Conservation (phyloP, 1,140 invertebrate genomes). For the Cardiocondyla obscurior region DNA sequence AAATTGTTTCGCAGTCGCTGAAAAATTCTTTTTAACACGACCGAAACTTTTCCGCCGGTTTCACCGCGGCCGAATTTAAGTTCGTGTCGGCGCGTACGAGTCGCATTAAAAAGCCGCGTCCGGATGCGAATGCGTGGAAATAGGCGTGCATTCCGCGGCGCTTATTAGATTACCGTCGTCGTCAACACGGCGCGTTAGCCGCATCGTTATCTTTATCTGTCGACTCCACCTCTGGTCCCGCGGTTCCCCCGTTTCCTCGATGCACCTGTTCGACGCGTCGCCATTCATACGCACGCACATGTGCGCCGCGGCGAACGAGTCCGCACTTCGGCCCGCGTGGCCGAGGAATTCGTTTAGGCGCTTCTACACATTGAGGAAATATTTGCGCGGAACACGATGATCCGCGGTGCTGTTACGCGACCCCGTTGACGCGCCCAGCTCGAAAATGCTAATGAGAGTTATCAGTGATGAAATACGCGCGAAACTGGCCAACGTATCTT, state of each 20-base stretch:
- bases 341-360: background rate
- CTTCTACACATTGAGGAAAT: background rate
- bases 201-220: slow-evolving; percentile 66
- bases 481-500: background rate
- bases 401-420: background rate
- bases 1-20: too few relatives aligned
- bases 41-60: too few relatives aligned
- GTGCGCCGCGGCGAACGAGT: slow-evolving; percentile 7
- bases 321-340: background rate
- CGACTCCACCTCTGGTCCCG: background rate
- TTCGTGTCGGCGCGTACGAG: background rate
- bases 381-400: background rate
- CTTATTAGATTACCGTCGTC: slow-evolving; percentile 63
- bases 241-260: background rate
- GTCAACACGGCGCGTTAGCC: slow-evolving; percentile 45
- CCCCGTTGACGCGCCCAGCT: background rate
- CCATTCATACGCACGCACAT: slow-evolving; percentile 40
- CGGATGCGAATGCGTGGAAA: slow-evolving; percentile 44
- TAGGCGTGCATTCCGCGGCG: slow-evolving; percentile 3
- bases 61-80: slow-evolving; percentile 24
- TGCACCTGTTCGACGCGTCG: slow-evolving; percentile 59
- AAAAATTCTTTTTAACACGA: too few relatives aligned
- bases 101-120: slow-evolving; percentile 13
- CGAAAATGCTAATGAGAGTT: background rate
- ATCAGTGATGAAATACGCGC: background rate